phyloP scores from a whole-genome alignment of 2,888 invertebrate species.

The Tridacna gigas region DNA sequence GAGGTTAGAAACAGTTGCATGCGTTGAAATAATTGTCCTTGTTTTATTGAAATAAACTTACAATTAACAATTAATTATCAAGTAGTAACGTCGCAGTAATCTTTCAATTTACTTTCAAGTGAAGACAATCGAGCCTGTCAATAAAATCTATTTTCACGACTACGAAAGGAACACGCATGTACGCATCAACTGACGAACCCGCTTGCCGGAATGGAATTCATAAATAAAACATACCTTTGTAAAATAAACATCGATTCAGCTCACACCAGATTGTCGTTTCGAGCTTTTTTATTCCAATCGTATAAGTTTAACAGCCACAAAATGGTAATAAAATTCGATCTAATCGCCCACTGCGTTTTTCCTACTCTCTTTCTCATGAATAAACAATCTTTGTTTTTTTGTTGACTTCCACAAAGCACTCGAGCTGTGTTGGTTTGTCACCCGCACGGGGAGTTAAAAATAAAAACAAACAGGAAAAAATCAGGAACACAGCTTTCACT shows the following conservation, averaged over 20 bases:
- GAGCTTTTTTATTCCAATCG: background rate
- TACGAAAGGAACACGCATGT: background rate
- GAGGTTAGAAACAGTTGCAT: background rate
- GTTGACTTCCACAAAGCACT: background rate
- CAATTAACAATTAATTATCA: slow-evolving; percentile 24
- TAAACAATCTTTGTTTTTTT: slow-evolving; percentile 1
- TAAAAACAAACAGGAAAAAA: no score
- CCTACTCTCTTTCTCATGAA: slow-evolving; percentile 7
- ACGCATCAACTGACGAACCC: background rate
- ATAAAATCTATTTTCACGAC: slow-evolving; percentile 18
- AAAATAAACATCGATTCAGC: slow-evolving; percentile 10
- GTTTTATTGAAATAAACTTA: slow-evolving; percentile 12
- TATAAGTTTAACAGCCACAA: slow-evolving; percentile 4
- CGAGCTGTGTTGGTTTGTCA: no score
- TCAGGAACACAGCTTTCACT: no score
- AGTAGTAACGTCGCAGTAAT: slow-evolving; percentile 9
- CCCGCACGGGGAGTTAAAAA: no score
- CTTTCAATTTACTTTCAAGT: slow-evolving; percentile 28
- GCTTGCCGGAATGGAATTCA: slow-evolving; percentile 16
- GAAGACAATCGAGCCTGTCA: slow-evolving; percentile 3
- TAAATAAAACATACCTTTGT: slow-evolving; percentile 19
- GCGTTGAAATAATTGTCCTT: slow-evolving; percentile 6
- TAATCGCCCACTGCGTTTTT: slow-evolving; percentile 12
- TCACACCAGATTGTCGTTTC: slow-evolving; percentile 3
- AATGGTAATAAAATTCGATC: slow-evolving; percentile 8